These are phyloP conservation scores for Acropternis orthonyx DNA, from an alignment of 2,797 vertebrate genomes.

Conservation along the genomic window DNA sequence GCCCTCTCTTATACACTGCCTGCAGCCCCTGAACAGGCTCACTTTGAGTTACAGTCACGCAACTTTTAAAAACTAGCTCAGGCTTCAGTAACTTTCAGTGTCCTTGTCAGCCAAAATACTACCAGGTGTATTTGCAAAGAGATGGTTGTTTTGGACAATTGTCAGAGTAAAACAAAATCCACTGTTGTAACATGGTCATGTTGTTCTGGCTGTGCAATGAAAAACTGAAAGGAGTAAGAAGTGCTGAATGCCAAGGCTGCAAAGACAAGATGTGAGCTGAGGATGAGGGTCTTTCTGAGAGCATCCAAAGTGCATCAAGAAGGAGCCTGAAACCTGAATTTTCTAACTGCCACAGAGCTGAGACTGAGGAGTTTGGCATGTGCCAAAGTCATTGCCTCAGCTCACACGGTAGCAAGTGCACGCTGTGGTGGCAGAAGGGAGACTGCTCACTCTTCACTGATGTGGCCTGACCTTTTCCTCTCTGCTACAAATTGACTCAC, in stretches of 20 bases:
- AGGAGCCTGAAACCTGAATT: neutral
- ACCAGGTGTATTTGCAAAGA: neutral
- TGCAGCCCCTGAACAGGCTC: neutral
- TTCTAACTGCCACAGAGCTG: neutral
- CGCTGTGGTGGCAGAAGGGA: neutral
- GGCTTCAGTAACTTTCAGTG: neutral
- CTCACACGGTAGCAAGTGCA: neutral
- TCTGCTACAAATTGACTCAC: neutral
- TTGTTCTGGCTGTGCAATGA: neutral
- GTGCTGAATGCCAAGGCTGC: neutral
- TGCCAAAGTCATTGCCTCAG: neutral
- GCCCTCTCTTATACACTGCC: neutral
- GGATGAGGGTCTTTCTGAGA: neutral
- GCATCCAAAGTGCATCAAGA: neutral
- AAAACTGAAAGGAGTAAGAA: neutral
- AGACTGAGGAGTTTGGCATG: neutral
- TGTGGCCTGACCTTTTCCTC: neutral
- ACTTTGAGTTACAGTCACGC: fast-evolving
- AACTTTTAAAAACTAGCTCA: neutral
- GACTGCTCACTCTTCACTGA: neutral
- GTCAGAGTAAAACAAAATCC: neutral
- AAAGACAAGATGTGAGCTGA: neutral
- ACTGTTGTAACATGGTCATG: fast-evolving
- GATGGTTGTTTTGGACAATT: too few relatives aligned
- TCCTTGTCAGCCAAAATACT: neutral